phyloP scores from a whole-genome alignment of 2,113 vertebrate species.

The Nothoprocta perdicaria region DNA sequence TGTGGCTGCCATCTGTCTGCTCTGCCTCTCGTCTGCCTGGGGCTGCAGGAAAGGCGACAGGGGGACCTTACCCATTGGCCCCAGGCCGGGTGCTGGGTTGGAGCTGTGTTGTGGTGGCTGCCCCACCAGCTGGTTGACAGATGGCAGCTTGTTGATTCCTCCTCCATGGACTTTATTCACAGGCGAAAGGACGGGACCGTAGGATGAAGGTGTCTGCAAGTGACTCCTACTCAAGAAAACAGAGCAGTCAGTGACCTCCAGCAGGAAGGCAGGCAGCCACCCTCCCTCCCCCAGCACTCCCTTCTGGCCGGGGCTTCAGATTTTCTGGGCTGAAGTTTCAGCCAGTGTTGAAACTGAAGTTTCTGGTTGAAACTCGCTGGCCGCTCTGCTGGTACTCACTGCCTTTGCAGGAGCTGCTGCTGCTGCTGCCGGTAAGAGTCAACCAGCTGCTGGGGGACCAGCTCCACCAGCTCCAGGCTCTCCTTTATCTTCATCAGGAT shows the following conservation, averaged over 20 bases:
- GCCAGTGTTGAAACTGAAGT: not conserved
- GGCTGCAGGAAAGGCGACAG: fast-evolving
- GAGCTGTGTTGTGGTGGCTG: constrained; percentile 88
- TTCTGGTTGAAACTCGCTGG: not conserved
- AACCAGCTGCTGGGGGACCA: constrained; percentile 91
- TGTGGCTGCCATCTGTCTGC: too few relatives aligned
- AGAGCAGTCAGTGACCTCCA: fast-evolving
- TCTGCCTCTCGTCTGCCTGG: not conserved
- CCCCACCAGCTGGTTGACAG: constrained; percentile 91
- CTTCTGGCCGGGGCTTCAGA: not conserved
- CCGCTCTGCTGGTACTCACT: constrained; percentile 80
- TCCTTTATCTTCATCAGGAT: constrained; percentile 98
- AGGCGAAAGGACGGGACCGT: constrained; percentile 86
- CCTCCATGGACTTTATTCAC: constrained; percentile 86
- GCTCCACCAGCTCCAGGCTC: constrained; percentile 93
- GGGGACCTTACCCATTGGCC: constrained; percentile 86
- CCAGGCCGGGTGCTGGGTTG: constrained; percentile 74
- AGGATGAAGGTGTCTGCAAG: constrained; percentile 83
- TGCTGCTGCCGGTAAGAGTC: constrained; percentile 96
- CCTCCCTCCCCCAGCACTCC: not conserved
- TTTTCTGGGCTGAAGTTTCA: not conserved
- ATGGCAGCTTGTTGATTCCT: constrained; percentile 86
- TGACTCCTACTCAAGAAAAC: constrained; percentile 79
- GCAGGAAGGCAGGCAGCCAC: not conserved
- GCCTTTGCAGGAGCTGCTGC: constrained; percentile 93